Conservation (phyloP, 2,797 vertebrate genomes). For the Chloroceryle inda region DNA sequence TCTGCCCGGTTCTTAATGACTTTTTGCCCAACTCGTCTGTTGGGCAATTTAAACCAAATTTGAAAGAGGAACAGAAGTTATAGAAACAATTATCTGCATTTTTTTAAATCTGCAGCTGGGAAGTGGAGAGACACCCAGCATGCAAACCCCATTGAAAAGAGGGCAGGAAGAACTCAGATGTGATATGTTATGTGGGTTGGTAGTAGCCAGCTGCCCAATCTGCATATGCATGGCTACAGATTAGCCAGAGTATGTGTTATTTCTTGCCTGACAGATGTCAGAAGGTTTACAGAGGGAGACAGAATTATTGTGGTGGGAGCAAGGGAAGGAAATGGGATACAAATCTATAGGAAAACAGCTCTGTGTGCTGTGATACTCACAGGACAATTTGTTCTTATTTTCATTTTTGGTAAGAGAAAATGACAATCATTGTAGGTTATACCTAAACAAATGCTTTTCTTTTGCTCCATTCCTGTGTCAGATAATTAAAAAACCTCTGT, state of each 20-base stretch:
- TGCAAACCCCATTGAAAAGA: slow-evolving; percentile 60
- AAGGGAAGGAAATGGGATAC: slow-evolving; percentile 25
- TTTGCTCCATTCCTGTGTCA: neutral
- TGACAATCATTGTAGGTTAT: neutral
- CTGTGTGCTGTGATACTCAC: neutral
- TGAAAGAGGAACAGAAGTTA: slow-evolving; percentile 28
- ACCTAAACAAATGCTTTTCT: neutral
- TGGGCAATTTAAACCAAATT: neutral
- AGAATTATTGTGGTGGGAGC: slow-evolving; percentile 43
- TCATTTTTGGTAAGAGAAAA: neutral
- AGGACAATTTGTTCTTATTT: neutral
- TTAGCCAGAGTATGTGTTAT: slow-evolving; percentile 54
- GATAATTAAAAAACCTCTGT: neutral
- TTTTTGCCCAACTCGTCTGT: neutral
- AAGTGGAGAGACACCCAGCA: slow-evolving; percentile 61
- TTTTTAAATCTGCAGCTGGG: slow-evolving; percentile 62
- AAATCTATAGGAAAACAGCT: slow-evolving; percentile 44
- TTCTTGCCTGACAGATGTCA: slow-evolving; percentile 75
- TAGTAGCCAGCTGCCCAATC: slow-evolving; percentile 76
- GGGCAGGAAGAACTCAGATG: slow-evolving; percentile 27
- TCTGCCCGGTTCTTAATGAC: neutral
- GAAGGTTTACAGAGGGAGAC: slow-evolving; percentile 48
- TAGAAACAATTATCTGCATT: slow-evolving; percentile 40
- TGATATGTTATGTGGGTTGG: slow-evolving; percentile 50
- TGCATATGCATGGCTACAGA: slow-evolving; percentile 74